Evolutionary conservation across 2,113 vertebrate genomes (phyloP), one percentile per base, ranked within the genome.

Genomic region (Corythaeola cristata): DNA sequence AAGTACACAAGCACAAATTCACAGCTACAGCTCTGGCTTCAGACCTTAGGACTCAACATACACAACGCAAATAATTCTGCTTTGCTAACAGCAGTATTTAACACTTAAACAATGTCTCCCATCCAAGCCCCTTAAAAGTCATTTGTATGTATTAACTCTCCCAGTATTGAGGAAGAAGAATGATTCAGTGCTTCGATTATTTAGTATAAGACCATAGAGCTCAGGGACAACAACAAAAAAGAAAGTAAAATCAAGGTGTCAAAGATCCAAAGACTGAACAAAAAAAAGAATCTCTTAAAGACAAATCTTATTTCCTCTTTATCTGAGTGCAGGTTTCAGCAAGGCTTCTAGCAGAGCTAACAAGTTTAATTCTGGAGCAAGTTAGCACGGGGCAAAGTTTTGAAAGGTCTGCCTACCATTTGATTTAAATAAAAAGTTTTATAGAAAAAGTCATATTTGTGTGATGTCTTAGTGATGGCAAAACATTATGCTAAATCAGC

Each of bases 401-500:
- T 72, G 9, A 74, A 63, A 86, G 12, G 4, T 66, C 22, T 85
- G 27, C 27, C 45, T 85, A 50, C 8, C 10, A 24, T 59, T 69
- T 59, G 6, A 81, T 59, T 74, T 47, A 78, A 83, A 62, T 27
- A 28, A 58, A n/a, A 60, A 10, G 2, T 28, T 64, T 56, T 27
- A 27, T 12, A 39, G 15, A 28, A 60, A 18, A 68, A 62, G 22
- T 32, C 16, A 16, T 67, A 24, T 22, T 73, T 60, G 63, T 78
- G 8, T 0, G 0, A 23, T 47, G 19, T 37, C 39, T 73, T 58
- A n/a, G 22, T 0, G 0, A 20, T 41, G 5, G 33, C 39, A 45
- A 41, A 83, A 83, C 0, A 1, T 52, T 73, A 76, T 28, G 58
- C 22, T 87, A 87, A 50, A 89, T 60, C 71, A 79, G 66, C n/a